Conservation (phyloP, 2,888 invertebrate genomes). For the Diarsia brunnea region DNA sequence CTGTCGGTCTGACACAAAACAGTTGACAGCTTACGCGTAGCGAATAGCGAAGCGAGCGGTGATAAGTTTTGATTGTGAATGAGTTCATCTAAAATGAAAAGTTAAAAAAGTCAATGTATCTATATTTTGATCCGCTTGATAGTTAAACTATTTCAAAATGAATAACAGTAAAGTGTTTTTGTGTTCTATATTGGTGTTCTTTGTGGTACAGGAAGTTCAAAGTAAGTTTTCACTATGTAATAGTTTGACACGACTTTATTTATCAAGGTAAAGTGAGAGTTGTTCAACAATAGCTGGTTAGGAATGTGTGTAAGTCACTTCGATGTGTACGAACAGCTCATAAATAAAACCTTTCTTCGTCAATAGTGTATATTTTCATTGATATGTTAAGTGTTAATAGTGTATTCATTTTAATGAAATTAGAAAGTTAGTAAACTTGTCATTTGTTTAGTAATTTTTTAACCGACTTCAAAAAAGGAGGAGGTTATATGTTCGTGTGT, state of each 20-base stretch:
- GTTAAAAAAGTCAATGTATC: slow-evolving; percentile 69
- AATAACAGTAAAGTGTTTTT: slow-evolving; percentile 70
- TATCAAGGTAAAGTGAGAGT: slow-evolving; percentile 89
- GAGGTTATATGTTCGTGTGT: no score
- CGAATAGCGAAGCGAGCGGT: slow-evolving; percentile 8
- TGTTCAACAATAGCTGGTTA: slow-evolving; percentile 52
- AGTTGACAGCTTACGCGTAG: slow-evolving; percentile 45
- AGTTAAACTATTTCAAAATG: slow-evolving; percentile 73
- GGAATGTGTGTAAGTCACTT: slow-evolving; percentile 35
- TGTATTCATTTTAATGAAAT: neutral
- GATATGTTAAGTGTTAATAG: neutral
- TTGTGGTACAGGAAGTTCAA: slow-evolving; percentile 76
- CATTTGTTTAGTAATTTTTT: slow-evolving; percentile 3
- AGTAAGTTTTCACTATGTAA: slow-evolving; percentile 80
- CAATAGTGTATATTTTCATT: neutral
- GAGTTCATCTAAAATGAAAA: slow-evolving; percentile 68
- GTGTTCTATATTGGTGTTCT: slow-evolving; percentile 69
- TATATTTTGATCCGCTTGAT: slow-evolving; percentile 52
- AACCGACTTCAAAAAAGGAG: no score
- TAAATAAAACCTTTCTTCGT: slow-evolving; percentile 16
- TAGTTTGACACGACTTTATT: slow-evolving; percentile 74
- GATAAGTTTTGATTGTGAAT: slow-evolving; percentile 27
- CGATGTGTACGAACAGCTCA: slow-evolving; percentile 3
- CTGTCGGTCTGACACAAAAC: neutral
- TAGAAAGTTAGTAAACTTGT: slow-evolving; percentile 45